These are phyloP conservation scores for Thumatha senex DNA, from an alignment of 2,888 invertebrate species.

Conservation along the genomic window DNA sequence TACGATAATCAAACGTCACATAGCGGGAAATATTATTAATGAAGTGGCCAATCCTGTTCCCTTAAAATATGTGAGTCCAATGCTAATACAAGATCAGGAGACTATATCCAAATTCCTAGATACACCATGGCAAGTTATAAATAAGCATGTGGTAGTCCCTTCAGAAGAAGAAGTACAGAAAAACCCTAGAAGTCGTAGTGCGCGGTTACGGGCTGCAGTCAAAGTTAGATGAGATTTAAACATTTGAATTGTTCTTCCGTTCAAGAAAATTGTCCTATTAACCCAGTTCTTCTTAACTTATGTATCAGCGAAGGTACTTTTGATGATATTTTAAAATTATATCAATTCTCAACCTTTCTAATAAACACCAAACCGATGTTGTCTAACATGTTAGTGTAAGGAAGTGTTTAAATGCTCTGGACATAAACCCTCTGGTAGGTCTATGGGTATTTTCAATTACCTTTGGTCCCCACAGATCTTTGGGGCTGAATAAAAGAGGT, in stretches of 20 bases:
- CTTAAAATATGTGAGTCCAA: conserved; percentile 87
- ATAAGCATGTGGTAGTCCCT: conserved; percentile 92
- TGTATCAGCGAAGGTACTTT: too few species aligned
- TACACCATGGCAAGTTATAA: conserved; percentile 90
- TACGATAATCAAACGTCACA: conserved; percentile 94
- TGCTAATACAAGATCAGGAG: conserved; percentile 82
- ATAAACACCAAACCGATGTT: too few species aligned
- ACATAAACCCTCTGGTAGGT: too few species aligned
- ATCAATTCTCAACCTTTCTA: too few species aligned
- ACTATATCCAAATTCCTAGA: conserved; percentile 85
- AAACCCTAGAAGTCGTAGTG: conserved; percentile 95
- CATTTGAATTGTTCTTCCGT: background rate
- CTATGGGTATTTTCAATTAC: too few species aligned
- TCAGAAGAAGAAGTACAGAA: conserved; percentile 87
- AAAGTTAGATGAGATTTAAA: conserved; percentile 82
- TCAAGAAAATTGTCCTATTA: background rate
- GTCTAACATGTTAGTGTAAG: too few species aligned
- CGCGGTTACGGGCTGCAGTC: conserved; percentile 92
- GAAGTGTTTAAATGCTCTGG: too few species aligned
- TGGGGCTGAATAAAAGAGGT: too few species aligned
- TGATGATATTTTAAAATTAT: too few species aligned
- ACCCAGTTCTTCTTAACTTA: background rate
- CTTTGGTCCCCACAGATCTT: too few species aligned
- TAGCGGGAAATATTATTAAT: conserved; percentile 89
- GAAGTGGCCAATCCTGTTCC: conserved; percentile 88